Conservation (phyloP, 2,113 vertebrate genomes). For the Anguilla japonica region DNA sequence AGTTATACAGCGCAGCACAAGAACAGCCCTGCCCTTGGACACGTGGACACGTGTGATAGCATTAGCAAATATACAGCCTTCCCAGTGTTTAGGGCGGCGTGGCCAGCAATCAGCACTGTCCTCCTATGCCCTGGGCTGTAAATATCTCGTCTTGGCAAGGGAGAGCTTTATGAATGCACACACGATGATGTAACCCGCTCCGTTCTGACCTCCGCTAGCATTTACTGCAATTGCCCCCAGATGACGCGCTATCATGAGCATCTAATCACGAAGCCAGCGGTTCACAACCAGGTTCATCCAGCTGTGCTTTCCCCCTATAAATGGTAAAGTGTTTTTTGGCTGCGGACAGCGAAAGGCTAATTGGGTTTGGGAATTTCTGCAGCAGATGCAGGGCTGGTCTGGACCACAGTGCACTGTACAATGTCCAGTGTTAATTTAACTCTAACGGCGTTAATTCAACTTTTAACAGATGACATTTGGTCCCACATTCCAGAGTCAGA, state of each 20-base stretch:
- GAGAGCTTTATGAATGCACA: slow-evolving; percentile 4
- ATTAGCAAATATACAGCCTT: background rate
- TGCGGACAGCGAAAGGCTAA: background rate
- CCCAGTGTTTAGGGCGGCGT: background rate
- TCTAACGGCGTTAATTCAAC: too few species aligned
- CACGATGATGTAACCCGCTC: slow-evolving; percentile 18
- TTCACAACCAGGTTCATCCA: background rate
- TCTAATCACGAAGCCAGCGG: slow-evolving; percentile 23
- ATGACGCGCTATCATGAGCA: slow-evolving; percentile 26
- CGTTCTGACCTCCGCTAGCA: background rate
- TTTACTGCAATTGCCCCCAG: slow-evolving; percentile 11
- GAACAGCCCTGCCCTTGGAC: too few species aligned
- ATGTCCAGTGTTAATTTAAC: too few species aligned
- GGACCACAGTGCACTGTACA: background rate
- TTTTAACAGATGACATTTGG: too few species aligned
- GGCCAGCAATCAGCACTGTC: background rate
- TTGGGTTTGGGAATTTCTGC: background rate
- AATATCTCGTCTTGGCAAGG: background rate
- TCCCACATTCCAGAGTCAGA: too few species aligned
- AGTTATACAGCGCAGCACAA: too few species aligned
- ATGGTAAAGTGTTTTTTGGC: slow-evolving; percentile 33
- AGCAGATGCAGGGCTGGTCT: background rate
- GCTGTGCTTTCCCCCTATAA: slow-evolving; percentile 16
- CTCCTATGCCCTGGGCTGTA: background rate
- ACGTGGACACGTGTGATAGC: background rate